phyloP scores from a whole-genome alignment of 1,140 invertebrate species.

The Pachypsylla venusta region DNA sequence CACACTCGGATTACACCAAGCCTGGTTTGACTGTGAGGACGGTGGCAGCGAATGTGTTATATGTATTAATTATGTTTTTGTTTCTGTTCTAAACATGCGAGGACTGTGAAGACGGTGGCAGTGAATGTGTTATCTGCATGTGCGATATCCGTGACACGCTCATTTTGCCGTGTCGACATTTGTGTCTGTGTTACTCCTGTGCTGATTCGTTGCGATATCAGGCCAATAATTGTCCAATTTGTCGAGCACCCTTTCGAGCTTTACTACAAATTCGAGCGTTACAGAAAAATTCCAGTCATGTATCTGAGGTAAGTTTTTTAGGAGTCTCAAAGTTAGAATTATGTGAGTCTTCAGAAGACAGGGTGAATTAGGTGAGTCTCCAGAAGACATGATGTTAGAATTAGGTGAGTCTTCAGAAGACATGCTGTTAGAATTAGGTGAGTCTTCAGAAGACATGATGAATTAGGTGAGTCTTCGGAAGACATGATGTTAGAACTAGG shows the following conservation, averaged over 20 bases:
- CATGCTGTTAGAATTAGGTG: too few species aligned
- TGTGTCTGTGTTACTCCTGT: slow-evolving; percentile 94
- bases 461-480: too few species aligned
- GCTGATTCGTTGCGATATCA: slow-evolving; percentile 93
- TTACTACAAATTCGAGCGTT: slow-evolving; percentile 89
- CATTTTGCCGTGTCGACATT: slow-evolving; percentile 92
- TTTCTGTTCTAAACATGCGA: slow-evolving; percentile 44
- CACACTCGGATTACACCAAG: too few species aligned
- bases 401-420: too few species aligned
- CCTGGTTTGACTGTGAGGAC: slow-evolving; percentile 86
- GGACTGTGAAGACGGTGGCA: slow-evolving; percentile 88
- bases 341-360: too few species aligned
- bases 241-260: slow-evolving; percentile 90
- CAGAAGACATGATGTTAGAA: neutral
- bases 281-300: slow-evolving; percentile 50
- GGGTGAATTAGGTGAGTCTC: slow-evolving; percentile 6
- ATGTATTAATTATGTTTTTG: slow-evolving; percentile 48
- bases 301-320: slow-evolving; percentile 36
- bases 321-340: too few species aligned
- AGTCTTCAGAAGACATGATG: neutral
- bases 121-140: slow-evolving; percentile 99
- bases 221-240: slow-evolving; percentile 97
- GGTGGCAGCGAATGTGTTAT: slow-evolving; percentile 98
- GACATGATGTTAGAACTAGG: too few species aligned
- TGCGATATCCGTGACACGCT: slow-evolving; percentile 92